Conservation (phyloP, 2,797 vertebrate genomes). For the Allobates femoralis region DNA sequence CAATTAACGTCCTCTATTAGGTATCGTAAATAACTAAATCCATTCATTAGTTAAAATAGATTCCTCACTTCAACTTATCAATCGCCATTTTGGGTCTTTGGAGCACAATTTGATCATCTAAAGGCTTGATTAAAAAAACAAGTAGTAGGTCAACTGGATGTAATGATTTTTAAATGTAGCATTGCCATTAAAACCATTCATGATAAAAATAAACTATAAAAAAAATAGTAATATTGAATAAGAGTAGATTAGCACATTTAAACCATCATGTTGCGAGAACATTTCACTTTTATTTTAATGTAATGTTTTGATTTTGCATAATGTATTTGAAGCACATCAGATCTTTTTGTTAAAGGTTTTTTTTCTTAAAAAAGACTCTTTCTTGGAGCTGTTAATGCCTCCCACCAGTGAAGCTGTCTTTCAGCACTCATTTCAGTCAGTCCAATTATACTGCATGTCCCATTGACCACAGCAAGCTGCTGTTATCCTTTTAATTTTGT, state of each 20-base stretch:
- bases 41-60: background rate
- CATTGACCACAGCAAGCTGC: conserved; percentile 45
- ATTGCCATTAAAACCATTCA: background rate
- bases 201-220: background rate
- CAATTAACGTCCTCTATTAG: background rate
- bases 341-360: background rate
- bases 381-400: background rate
- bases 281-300: background rate
- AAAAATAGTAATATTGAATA: background rate
- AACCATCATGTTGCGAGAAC: background rate
- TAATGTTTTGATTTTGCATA: background rate
- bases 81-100: background rate
- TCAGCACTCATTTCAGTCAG: conserved; percentile 40
- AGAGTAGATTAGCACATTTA: background rate
- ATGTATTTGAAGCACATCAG: background rate
- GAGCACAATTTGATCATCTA: background rate
- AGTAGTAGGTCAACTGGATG: no score
- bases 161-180: background rate
- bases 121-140: background rate
- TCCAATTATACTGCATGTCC: conserved; percentile 42
- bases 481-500: conserved; percentile 44
- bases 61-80: background rate
- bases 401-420: conserved; percentile 11
- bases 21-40: background rate
- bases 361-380: background rate